Evolutionary conservation across 1,140 invertebrate genomes (phyloP).

Genomic region (Drosophila jambulina): DNA sequence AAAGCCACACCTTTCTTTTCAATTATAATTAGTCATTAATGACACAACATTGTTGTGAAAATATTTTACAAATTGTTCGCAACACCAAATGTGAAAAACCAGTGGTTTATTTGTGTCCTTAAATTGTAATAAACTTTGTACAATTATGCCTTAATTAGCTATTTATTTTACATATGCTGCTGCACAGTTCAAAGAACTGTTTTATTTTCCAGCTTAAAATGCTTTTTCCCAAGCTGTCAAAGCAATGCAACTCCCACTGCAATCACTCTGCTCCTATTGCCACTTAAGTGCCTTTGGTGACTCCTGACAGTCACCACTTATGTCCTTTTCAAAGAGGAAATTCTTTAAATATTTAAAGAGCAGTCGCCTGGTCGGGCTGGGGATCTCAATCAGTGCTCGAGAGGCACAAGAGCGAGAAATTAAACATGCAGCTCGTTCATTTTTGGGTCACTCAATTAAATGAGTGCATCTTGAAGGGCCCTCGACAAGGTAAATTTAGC

Average conservation of each 20-base stretch:
- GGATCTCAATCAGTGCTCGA: slow-evolving; percentile 62
- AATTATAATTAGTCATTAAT: no score
- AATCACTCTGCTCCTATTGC: not conserved
- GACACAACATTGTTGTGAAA: not conserved
- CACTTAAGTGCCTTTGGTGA: slow-evolving; percentile 33
- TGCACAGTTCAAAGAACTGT: not conserved
- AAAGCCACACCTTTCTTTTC: no score
- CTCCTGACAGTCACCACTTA: slow-evolving; percentile 31
- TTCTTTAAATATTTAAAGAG: slow-evolving; percentile 65
- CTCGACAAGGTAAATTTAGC: slow-evolving; percentile 48
- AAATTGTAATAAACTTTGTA: not conserved
- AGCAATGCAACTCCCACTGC: not conserved
- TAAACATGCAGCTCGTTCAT: slow-evolving; percentile 59
- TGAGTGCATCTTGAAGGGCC: slow-evolving; percentile 55
- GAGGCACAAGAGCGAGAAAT: slow-evolving; percentile 47
- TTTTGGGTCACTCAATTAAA: slow-evolving; percentile 70
- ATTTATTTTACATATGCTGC: not conserved
- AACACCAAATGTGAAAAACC: not conserved
- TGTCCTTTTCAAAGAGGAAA: slow-evolving; percentile 13
- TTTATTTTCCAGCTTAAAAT: not conserved
- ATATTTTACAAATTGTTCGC: not conserved
- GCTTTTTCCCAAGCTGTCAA: not conserved
- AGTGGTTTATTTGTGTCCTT: not conserved
- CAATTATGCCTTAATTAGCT: not conserved
- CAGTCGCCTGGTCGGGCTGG: slow-evolving; percentile 40